These are phyloP conservation scores for Poecilia velifera DNA, from an alignment of 2,797 vertebrate genomes.

Conservation along the genomic window DNA sequence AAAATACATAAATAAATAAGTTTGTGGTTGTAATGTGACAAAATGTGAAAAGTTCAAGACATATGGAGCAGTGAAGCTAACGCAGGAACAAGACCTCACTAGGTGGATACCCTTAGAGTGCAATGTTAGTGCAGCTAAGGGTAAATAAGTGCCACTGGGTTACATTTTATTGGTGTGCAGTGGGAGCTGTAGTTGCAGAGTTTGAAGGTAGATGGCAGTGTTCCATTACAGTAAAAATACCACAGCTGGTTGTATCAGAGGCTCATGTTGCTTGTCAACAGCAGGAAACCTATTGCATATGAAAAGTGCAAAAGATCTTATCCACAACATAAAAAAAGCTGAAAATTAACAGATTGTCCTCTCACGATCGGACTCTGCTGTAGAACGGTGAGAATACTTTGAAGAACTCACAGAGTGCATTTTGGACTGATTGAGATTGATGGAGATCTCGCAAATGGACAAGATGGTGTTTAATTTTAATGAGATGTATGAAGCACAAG, in stretches of 20 bases:
- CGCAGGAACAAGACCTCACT: neutral
- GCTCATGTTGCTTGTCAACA: slow-evolving; percentile 37
- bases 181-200: slow-evolving; percentile 50
- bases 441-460: slow-evolving; percentile 37
- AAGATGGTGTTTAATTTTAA: slow-evolving; percentile 41
- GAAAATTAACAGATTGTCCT: slow-evolving; percentile 10
- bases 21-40: neutral
- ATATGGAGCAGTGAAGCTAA: neutral
- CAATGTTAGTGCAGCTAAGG: neutral
- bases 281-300: slow-evolving; percentile 40
- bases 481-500: slow-evolving; percentile 37
- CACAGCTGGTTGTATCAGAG: slow-evolving; percentile 35
- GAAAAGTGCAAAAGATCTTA: slow-evolving; percentile 52
- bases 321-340: slow-evolving; percentile 29
- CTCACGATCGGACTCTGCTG: neutral
- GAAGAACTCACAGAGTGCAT: neutral
- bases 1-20: neutral
- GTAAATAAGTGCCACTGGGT: neutral
- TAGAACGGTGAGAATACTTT: slow-evolving; percentile 36
- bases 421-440: slow-evolving; percentile 28
- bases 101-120: neutral
- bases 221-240: slow-evolving; percentile 51
- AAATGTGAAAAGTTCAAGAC: neutral
- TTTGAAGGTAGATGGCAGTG: slow-evolving; percentile 70
- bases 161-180: neutral